Evolutionary conservation across 2,113 vertebrate genomes (phyloP), one percentile per base, ranked within the genome.

Genomic region (Promerops cafer): DNA sequence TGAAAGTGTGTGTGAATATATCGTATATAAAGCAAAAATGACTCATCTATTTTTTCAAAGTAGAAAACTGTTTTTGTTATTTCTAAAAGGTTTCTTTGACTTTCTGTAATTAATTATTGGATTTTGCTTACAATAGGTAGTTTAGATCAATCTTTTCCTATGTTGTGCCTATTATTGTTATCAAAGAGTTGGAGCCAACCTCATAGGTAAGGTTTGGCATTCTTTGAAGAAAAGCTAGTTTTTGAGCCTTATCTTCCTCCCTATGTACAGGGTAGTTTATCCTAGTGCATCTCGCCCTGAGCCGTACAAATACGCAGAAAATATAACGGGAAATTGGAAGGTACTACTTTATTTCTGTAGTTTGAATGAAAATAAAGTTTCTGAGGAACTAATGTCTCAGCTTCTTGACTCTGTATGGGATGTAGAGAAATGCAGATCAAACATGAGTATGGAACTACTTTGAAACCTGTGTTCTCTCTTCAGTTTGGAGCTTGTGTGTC

Each of bases 361-460:
- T 71, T 93, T 94, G 94, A 94, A 95, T 89, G 92, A 93, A 96
- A 97, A 96, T 97, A 97, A 97, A 97, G 92, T 93, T 96, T 97
- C 92, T 92, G 89, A 95, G 96, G 92, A 97, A 94, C 60, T 63
- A 47, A 83, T 5, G 95, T 96, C 88, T 97, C 83, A n/a, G 90
- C 80, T 90, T 97, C 95, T 90, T 96, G 86, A 94, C 94, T 97
- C 70, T 93, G 11, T 75, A 12, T 23, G 95, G 95, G 76, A 42
- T 66, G 33, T 39, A 90, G 54, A 93, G 47, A 81, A 94, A 90
- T 5, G 27, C 30, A 65, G 61, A 45, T 42, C 9, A 17, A 87
- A 56, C 49, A 22, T 7, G 8, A 70, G 15, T 45, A 7, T 30
- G 52, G 35, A 61, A 6, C 42, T 5, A 3, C 60, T 87, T 27